Conservation (phyloP, 2,797 vertebrate genomes). For the Cuculus canorus region DNA sequence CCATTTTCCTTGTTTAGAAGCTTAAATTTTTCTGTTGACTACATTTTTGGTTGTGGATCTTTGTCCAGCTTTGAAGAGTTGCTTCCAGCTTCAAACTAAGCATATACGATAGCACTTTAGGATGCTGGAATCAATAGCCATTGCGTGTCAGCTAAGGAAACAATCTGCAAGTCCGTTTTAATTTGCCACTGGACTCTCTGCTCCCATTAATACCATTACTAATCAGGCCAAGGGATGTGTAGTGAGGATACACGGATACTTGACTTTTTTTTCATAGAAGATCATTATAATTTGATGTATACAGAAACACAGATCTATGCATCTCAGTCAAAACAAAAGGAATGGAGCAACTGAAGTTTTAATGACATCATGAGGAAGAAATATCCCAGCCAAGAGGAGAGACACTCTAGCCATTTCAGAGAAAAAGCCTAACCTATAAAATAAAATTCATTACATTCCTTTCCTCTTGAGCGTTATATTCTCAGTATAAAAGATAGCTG, state of each 20-base stretch:
- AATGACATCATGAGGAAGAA: constrained; percentile 60
- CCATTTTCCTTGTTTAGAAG: background rate
- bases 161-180: background rate
- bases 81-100: background rate
- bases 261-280: constrained; percentile 7
- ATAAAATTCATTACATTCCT: constrained; percentile 27
- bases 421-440: constrained; percentile 28
- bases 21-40: background rate
- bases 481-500: background rate
- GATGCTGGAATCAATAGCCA: background rate
- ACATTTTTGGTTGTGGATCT: background rate
- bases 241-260: background rate
- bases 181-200: background rate
- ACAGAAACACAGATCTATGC: constrained; percentile 3
- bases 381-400: constrained; percentile 22
- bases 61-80: background rate
- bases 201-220: constrained; percentile 16
- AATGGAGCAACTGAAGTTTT: constrained; percentile 31
- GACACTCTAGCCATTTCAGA: constrained; percentile 31
- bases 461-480: background rate
- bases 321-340: constrained; percentile 32
- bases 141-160: background rate
- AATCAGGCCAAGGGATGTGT: background rate
- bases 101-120: background rate
- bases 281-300: constrained; percentile 10